Percentiles rank a stretch among this genome's conserved stretches.
Evolutionary conservation across 2,113 vertebrate genomes (phyloP).

Genomic region (Pelodiscus sinensis): DNA sequence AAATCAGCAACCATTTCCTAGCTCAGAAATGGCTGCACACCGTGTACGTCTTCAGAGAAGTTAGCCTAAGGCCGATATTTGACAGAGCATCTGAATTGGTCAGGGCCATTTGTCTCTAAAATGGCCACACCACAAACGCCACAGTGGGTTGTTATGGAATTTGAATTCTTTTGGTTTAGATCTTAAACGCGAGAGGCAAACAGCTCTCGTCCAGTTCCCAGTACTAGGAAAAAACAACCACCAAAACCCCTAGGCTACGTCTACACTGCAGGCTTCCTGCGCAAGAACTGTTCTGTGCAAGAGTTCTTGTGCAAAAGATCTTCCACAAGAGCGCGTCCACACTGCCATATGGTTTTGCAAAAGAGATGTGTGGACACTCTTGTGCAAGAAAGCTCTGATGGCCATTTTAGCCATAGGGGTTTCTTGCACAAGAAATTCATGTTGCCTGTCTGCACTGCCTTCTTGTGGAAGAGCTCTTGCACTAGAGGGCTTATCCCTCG

Average conservation of each 20-base stretch:
- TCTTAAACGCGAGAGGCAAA: neutral
- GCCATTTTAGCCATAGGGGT: no score
- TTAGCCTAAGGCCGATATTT: neutral
- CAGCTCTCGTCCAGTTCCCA: neutral
- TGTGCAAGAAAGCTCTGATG: no score
- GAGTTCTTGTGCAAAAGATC: no score
- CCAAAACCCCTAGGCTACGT: neutral
- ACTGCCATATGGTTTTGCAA: no score
- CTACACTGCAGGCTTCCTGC: no score
- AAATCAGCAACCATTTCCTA: constrained; percentile 28
- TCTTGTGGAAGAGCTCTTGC: no score
- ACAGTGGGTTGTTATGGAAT: neutral
- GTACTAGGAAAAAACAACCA: neutral
- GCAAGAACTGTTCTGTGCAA: no score
- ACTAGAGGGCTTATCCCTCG: no score
- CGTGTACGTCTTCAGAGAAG: constrained; percentile 9
- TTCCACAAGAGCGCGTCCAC: no score
- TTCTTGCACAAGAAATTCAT: no score
- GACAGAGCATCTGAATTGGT: neutral
- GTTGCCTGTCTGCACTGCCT: no score
- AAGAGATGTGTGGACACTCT: no score
- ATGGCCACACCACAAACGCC: neutral
- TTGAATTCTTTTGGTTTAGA: fast-evolving
- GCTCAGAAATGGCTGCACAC: constrained; percentile 14
- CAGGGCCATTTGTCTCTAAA: neutral